These are phyloP conservation scores for Ciona savignyi DNA, from an alignment of 23 tunicate genomes.

Conservation along the genomic window DNA sequence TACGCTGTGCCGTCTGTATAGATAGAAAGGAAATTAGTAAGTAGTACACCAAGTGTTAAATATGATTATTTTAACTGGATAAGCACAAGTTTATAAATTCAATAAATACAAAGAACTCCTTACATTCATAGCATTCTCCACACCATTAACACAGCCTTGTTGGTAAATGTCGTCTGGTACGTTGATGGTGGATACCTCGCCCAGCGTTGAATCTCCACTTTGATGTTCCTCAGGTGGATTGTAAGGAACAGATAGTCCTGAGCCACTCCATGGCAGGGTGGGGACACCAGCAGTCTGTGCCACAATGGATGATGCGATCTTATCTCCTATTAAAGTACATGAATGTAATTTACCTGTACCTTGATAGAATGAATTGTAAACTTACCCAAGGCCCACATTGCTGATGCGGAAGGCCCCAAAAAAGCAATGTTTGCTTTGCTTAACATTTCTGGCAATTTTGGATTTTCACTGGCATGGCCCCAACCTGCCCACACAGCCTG, in stretches of 20 bases:
- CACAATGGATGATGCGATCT: conserved; percentile 94
- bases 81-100: too few species aligned
- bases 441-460: conserved; percentile 85
- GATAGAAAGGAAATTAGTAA: background rate
- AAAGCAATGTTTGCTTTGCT: conserved; percentile 77
- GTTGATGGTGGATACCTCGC: background rate
- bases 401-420: conserved; percentile 94
- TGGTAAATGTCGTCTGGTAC: conserved; percentile 81
- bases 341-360: background rate
- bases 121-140: conserved; percentile 84
- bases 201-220: background rate
- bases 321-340: conserved; percentile 53
- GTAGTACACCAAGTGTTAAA: background rate
- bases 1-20: conserved; percentile 50
- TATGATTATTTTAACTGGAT: too few species aligned
- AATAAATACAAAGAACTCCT: background rate
- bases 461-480: conserved; percentile 99
- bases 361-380: background rate
- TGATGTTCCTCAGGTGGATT: background rate
- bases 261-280: conserved; percentile 94
- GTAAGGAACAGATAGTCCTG: conserved; percentile 20
- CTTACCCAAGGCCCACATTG: conserved; percentile 91
- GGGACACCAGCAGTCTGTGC: conserved; percentile 93
- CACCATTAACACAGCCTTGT: conserved; percentile 79
- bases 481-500: conserved; percentile 99